These are phyloP conservation scores for Mormyrus iriodes DNA, from an alignment of 2,113 vertebrate species.

Conservation along the genomic window DNA sequence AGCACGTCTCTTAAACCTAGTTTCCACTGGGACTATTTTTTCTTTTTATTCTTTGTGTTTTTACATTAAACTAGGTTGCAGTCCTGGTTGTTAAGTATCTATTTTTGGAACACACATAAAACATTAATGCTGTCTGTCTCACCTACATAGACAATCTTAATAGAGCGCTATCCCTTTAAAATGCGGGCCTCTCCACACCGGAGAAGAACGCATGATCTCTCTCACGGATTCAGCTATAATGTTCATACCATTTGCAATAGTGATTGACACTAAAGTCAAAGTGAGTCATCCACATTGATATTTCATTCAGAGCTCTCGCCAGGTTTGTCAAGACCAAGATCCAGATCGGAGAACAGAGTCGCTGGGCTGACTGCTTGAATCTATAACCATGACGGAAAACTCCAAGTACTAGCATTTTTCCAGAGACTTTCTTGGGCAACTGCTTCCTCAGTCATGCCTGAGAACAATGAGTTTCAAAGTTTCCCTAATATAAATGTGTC, in stretches of 20 bases:
- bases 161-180: slow-evolving; percentile 38
- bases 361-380: background rate
- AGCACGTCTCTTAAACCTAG: background rate
- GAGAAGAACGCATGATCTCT: slow-evolving; percentile 54
- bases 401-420: background rate
- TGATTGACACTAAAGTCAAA: slow-evolving; percentile 63
- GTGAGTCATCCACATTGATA: slow-evolving; percentile 66
- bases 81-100: slow-evolving; percentile 27
- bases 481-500: background rate
- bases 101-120: slow-evolving; percentile 29
- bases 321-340: slow-evolving; percentile 37
- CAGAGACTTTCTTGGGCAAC: background rate
- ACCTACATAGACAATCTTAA: slow-evolving; percentile 34
- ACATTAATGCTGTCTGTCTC: slow-evolving; percentile 11
- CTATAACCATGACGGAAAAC: background rate
- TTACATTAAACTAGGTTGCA: slow-evolving; percentile 21
- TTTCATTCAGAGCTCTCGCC: slow-evolving; percentile 53
- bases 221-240: slow-evolving; percentile 59
- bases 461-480: background rate
- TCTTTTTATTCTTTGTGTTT: slow-evolving; percentile 13
- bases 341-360: slow-evolving; percentile 27
- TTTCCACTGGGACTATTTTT: slow-evolving; percentile 7
- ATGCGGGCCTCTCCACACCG: slow-evolving; percentile 35
- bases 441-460: background rate
- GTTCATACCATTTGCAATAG: slow-evolving; percentile 63